phyloP scores from a whole-genome alignment of 2,797 vertebrate genomes.

The Neoniphon sammara region DNA sequence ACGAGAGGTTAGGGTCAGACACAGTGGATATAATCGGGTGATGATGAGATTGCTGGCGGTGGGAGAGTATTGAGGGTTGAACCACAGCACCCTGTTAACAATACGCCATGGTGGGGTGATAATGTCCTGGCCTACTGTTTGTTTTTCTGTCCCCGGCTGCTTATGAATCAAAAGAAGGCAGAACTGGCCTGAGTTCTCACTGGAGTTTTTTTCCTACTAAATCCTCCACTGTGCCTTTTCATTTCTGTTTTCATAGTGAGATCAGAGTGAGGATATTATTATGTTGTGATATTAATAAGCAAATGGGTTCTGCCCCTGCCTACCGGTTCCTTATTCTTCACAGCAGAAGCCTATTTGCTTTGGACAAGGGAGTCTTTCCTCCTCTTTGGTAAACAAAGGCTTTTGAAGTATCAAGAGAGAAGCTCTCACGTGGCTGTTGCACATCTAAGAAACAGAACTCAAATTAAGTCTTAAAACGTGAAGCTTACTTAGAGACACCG shows the following conservation, averaged over 20 bases:
- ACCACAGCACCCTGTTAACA: slow-evolving; percentile 60
- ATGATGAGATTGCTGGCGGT: slow-evolving; percentile 24
- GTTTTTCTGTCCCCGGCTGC: slow-evolving; percentile 43
- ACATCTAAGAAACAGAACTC: not conserved
- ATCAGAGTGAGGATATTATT: slow-evolving; percentile 53
- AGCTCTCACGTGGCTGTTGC: slow-evolving; percentile 26
- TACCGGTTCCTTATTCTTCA: slow-evolving; percentile 56
- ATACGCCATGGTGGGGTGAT: slow-evolving; percentile 43
- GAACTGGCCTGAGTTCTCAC: slow-evolving; percentile 43
- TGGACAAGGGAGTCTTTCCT: slow-evolving; percentile 51
- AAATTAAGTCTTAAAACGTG: slow-evolving; percentile 16
- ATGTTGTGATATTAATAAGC: slow-evolving; percentile 48
- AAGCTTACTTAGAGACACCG: not conserved
- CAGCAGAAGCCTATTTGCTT: slow-evolving; percentile 65
- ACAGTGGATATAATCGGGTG: slow-evolving; percentile 37
- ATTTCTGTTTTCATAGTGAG: slow-evolving; percentile 66
- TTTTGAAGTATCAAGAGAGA: slow-evolving; percentile 54
- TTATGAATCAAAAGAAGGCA: slow-evolving; percentile 37
- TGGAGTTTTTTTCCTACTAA: slow-evolving; percentile 8
- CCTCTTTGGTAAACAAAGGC: slow-evolving; percentile 59
- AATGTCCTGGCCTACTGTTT: slow-evolving; percentile 42
- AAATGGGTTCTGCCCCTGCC: slow-evolving; percentile 24
- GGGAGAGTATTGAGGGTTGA: slow-evolving; percentile 54
- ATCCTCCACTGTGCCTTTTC: slow-evolving; percentile 51
- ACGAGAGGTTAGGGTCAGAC: not conserved